Conservation (phyloP, 2,797 vertebrate genomes). For the Fringilla coelebs region DNA sequence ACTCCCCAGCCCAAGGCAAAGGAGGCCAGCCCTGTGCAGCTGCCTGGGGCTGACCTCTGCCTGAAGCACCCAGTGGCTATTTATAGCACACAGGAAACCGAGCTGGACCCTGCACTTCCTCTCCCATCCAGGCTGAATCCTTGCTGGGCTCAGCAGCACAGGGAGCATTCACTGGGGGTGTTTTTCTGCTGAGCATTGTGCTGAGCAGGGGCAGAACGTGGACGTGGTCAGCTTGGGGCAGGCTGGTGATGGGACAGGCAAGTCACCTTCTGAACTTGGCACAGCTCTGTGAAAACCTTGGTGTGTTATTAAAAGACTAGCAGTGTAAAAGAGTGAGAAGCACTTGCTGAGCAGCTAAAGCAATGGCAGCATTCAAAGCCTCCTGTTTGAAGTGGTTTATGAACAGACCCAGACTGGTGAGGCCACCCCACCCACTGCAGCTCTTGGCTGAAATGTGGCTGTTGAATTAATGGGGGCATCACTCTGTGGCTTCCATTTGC, state of each 20-base stretch:
- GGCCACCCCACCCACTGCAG: not conserved
- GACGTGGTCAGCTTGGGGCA: rapidly evolving
- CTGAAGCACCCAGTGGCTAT: not conserved
- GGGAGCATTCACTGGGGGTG: not conserved
- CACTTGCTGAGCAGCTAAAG: not conserved
- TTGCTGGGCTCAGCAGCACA: not conserved
- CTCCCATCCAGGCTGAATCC: not conserved
- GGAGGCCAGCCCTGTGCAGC: not conserved
- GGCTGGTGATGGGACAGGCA: not conserved
- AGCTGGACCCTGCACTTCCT: not conserved
- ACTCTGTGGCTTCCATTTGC: not conserved
- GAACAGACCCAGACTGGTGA: not conserved
- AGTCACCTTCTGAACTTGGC: not conserved
- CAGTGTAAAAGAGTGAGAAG: not conserved
- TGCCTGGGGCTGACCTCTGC: not conserved
- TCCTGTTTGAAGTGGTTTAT: not conserved
- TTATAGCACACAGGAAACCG: not conserved
- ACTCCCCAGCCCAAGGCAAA: not conserved
- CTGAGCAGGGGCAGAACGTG: not conserved
- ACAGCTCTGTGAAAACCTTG: not conserved
- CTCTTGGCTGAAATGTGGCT: not conserved
- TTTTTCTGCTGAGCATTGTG: not conserved
- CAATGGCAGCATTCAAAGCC: not conserved
- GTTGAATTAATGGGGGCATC: not conserved
- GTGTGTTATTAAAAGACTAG: not conserved